These are phyloP conservation scores for Numida meleagris DNA, from an alignment of 2,113 vertebrate genomes.

Conservation along the genomic window DNA sequence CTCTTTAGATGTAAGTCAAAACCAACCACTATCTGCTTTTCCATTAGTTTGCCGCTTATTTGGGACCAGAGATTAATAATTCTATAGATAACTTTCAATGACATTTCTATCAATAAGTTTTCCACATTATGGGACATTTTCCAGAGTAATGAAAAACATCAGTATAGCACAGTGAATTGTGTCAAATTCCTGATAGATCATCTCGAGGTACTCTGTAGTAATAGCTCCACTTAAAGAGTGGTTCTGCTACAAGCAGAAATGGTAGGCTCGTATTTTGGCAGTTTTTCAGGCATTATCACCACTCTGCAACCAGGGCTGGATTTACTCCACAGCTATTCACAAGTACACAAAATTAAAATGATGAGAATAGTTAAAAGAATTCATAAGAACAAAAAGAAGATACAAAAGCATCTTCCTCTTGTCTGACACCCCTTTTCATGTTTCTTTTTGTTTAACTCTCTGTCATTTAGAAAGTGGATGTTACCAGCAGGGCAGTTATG, in stretches of 20 bases:
- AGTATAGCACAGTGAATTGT: fast-evolving
- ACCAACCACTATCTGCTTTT: neutral
- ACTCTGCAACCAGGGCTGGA: neutral
- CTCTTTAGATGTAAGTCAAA: too few species aligned
- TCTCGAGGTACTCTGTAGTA: neutral
- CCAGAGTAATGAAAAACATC: neutral
- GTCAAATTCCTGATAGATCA: neutral
- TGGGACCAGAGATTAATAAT: neutral
- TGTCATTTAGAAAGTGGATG: conserved; percentile 88
- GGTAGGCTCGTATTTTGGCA: neutral
- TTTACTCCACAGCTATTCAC: neutral
- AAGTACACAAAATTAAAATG: neutral
- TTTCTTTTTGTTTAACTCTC: conserved; percentile 19
- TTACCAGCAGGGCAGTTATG: conserved; percentile 92
- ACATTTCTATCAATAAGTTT: neutral
- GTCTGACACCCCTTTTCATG: neutral
- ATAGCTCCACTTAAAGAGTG: neutral
- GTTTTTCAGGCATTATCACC: neutral
- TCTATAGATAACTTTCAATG: neutral
- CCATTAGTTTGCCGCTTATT: neutral
- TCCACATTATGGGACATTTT: neutral
- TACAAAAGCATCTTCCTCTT: neutral
- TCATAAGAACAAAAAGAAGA: neutral
- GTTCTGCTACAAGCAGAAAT: neutral
- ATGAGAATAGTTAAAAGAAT: neutral